These are phyloP conservation scores for Larimichthys crocea DNA, from an alignment of 2,113 vertebrate genomes.

Conservation along the genomic window DNA sequence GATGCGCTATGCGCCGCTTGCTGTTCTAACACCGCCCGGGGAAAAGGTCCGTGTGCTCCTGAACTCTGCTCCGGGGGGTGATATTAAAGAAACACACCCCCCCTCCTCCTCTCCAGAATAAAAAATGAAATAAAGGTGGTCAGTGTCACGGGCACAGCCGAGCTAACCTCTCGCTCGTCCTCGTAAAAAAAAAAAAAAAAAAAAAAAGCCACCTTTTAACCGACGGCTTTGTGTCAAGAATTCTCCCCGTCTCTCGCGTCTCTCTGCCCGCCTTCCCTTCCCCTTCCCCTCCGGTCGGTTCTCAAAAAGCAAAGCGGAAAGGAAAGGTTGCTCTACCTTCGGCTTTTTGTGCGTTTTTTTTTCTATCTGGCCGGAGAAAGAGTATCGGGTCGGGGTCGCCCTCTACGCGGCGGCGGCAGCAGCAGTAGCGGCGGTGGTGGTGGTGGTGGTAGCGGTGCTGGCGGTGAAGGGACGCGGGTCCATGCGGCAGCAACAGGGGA, in stretches of 20 bases:
- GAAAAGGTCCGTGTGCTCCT: slow-evolving; percentile 53
- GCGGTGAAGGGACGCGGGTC: slow-evolving; percentile 83
- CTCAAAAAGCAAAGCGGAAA: slow-evolving; percentile 81
- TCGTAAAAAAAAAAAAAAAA: slow-evolving; percentile 64
- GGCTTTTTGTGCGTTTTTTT: slow-evolving; percentile 33
- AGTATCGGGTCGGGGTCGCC: slow-evolving; percentile 86
- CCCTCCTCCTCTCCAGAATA: no score
- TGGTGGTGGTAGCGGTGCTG: slow-evolving; percentile 46
- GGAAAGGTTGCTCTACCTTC: slow-evolving; percentile 84
- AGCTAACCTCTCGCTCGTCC: slow-evolving; percentile 83
- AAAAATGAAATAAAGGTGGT: slow-evolving; percentile 38
- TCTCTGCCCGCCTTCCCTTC: slow-evolving; percentile 12
- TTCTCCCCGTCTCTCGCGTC: slow-evolving; percentile 33
- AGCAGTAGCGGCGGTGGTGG: slow-evolving; percentile 65
- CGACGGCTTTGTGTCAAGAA: slow-evolving; percentile 89
- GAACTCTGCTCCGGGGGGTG: slow-evolving; percentile 69
- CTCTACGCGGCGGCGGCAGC: slow-evolving; percentile 83
- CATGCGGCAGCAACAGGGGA: slow-evolving; percentile 81
- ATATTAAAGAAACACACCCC: slow-evolving; percentile 26
- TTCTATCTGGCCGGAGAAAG: slow-evolving; percentile 76
- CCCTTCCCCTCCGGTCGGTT: slow-evolving; percentile 48
- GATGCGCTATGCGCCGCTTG: slow-evolving; percentile 55
- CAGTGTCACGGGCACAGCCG: slow-evolving; percentile 72
- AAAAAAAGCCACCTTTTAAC: slow-evolving; percentile 88
- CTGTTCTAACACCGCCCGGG: background rate